Evolutionary conservation across 2,113 vertebrate species (phyloP).

Genomic region (Condylura cristata): DNA sequence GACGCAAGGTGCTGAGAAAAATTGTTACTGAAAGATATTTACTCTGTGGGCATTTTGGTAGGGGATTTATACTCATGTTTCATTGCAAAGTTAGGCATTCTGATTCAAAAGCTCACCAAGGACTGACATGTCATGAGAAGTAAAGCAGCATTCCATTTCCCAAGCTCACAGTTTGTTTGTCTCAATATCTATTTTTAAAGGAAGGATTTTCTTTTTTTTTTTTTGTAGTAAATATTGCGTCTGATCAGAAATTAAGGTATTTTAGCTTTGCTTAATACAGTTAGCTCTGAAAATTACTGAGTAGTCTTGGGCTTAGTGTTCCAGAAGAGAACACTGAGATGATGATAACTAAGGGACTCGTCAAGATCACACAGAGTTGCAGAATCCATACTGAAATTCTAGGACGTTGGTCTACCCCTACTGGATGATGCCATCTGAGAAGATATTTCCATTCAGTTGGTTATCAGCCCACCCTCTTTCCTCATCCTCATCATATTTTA

Average conservation of each 20-base stretch:
- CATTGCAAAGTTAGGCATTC: not conserved
- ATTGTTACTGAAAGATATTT: too few relatives aligned
- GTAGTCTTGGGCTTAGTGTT: constrained; percentile 4
- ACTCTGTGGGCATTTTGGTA: not conserved
- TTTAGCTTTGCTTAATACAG: constrained; percentile 35
- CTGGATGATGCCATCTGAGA: not conserved
- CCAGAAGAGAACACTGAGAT: not conserved
- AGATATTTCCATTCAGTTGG: not conserved
- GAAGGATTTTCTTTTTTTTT: not conserved
- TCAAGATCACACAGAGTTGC: not conserved
- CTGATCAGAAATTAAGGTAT: not conserved
- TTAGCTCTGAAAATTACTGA: not conserved
- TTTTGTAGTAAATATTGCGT: not conserved
- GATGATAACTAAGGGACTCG: not conserved
- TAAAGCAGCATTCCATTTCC: not conserved
- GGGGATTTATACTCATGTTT: not conserved
- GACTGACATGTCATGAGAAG: not conserved
- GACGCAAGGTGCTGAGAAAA: not conserved
- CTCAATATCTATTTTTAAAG: not conserved
- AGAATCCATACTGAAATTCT: too few relatives aligned
- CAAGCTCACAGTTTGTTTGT: constrained; percentile 21
- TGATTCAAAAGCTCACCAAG: not conserved
- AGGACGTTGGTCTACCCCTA: not conserved
- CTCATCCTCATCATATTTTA: not conserved
- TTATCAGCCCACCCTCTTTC: not conserved